Base-by-base conservation (phyloP, 1,140 invertebrate genomes). In the Sinonovacula constricta region DNA sequence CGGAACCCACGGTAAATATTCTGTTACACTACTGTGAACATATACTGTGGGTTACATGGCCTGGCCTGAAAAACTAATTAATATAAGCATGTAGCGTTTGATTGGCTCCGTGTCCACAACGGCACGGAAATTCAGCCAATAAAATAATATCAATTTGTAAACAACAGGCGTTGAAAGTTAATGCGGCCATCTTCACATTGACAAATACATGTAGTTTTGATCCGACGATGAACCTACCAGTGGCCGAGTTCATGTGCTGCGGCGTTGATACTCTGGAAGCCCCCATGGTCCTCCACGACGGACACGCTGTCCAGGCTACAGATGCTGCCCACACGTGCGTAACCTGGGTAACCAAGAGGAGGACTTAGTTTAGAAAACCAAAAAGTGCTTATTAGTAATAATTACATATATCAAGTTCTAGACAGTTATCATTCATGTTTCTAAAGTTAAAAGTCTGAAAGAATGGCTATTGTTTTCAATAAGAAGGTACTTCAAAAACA, bases 231-330 rank as follows among this genome's bases (percentile, higher is more conserved):
- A 39, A 26, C 60, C 30, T 34, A 84, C 83, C 83, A 76, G 62
- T 84, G 83, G 1, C 79, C 83, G 2, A 84, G 75, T 63, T 84
- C 83, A 68, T 84, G 83, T n/a, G 79, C 79, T 0, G 81, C 83
- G 7, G 83, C 81, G 28, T 69, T 71, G 5, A 82, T 76, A 36
- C 78, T 76, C 45, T 82, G 81, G 36, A 84, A 84, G 0, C 81
- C 83, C 30, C 83, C 83, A 45, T 80, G 70, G 33, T 84, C 83
- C 49, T 84, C 83, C 12, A 84, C 67, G 18, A 84, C 76, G 18
- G 83, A 84, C 31, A 82, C 79, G 54, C 83, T 84, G 57, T 72
- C 66, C 5, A 78, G 60, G 14, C 67, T 74, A n/a, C 83, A 84
- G 59, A 84, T 60, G 3, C 78, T 81, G 26, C 71, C 83, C 22